Evolutionary conservation across 2,113 vertebrate genomes (phyloP), one percentile per base, ranked within the genome.

Genomic region (Steatornis caripensis): DNA sequence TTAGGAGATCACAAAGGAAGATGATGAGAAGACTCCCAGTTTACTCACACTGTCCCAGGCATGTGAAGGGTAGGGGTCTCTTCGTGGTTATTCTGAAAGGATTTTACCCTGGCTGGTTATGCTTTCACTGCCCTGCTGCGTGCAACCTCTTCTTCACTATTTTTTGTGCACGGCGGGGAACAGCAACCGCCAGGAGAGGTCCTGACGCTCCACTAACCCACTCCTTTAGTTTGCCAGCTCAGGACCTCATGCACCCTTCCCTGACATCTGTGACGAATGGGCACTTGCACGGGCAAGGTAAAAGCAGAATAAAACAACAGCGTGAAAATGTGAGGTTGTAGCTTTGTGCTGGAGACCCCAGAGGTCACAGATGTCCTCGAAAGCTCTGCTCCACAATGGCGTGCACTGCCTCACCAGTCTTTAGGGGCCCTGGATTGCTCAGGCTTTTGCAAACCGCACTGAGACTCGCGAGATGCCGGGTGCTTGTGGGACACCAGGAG

Each of bases 91-190:
- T 20, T 26, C 53, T 64, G 83, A 54, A 72, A 92, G 22, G 27
- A 51, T 84, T 84, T 71, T 64, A 77, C 43, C 46, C 43, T 48
- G 43, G 21, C 41, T 96, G 53, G 55, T 48, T 45, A 74, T 1
- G 3, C 36, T 81, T 72, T 43, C 64, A 66, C 9, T 7, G 53
- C 18, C 58, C 43, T 57, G 66, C 66, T 84, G 16, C 12, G 43
- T 64, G 54, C 26, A 77, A 39, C 11, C 43, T 66, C 71, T 60
- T 45, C 68, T 55, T n/a, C 68, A 15, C 39, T 60, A 15, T 0
- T 12, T 27, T 3, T 37, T 0, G 10, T 17, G 37, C 0, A 1
- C 1, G 4, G n/a, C n/a, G 16, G 14, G 61, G 21, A 15, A 37
- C 12, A 54, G 82, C 27, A 72, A 17, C 13, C 64, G 60, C 84